A percentile compares a stretch with the other conserved stretches of the same genome.
Evolutionary conservation across 2,797 vertebrate species (phyloP).

Genomic region (Enteromius mattozi): DNA sequence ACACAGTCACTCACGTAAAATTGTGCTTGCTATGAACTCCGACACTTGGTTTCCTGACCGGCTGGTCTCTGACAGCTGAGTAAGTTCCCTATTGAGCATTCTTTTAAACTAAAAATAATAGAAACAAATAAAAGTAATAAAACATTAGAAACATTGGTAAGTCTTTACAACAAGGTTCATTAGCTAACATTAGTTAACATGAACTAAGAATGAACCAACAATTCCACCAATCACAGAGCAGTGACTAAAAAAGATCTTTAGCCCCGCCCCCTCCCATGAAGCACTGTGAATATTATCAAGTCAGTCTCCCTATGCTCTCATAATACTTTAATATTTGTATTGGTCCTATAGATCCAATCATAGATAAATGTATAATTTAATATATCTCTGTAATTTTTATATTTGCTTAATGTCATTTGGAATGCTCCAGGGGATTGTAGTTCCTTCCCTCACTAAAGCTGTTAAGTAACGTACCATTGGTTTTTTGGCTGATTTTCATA

Average conservation of each 20-base stretch:
- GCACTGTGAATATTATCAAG: background rate
- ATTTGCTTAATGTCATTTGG: background rate
- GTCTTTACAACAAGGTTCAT: too few relatives aligned
- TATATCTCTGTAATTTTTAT: background rate
- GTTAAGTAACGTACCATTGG: too few relatives aligned
- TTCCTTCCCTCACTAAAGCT: background rate
- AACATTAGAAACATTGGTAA: background rate
- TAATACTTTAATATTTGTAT: constrained; percentile 4
- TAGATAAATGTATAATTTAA: background rate
- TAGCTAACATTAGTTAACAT: too few relatives aligned
- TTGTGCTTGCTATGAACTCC: constrained; percentile 90
- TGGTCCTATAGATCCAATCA: background rate
- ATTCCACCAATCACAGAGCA: background rate
- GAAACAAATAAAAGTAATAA: background rate
- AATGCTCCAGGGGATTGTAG: background rate
- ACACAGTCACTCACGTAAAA: constrained; percentile 83
- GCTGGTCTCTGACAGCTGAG: constrained; percentile 91
- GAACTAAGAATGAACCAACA: too few relatives aligned
- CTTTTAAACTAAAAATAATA: constrained; percentile 86
- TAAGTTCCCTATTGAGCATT: constrained; percentile 93
- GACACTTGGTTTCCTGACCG: constrained; percentile 95
- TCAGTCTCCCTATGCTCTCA: background rate
- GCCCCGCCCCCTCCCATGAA: background rate
- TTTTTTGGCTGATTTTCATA: background rate
- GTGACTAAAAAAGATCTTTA: background rate